Evolutionary conservation across 2,888 invertebrate genomes (phyloP), one percentile per base, ranked within the genome.

Genomic region (Xestia c-nigrum): DNA sequence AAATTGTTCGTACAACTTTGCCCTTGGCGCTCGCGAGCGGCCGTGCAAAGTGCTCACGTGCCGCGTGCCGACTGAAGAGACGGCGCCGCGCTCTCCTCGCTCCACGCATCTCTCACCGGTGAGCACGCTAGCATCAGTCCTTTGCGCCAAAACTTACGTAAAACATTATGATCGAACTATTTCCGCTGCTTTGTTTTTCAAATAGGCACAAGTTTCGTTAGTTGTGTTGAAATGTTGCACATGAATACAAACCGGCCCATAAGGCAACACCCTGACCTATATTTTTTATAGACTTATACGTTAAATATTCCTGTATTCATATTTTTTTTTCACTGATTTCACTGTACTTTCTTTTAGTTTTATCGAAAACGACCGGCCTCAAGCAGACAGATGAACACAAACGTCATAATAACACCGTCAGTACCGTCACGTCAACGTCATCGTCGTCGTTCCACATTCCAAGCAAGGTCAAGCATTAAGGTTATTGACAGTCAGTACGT

Each of bases 11-110:
- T 76, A 70, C 63, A 77, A 82, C 76, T 72, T 84, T 85, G 85
- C 64, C 80, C 83, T 88, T 88, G 83, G 59, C 66, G 47, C 71
- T 76, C 43, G 59, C 64, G 74, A 87, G 83, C 83, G 67, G 73
- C 74, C 85, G 79, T 81, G 76, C 61, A 24, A 61, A 66, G 76
- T 64, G 76, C 43, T 78, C 80, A 80, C 75, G 76, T 83, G 81
- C 52, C 74, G 78, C 76, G 70, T 40, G 78, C 75, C 70, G 76
- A 88, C 85, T 89, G 81, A 61, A 63, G 73, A 61, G 24, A 55
- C 66, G 46, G 59, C 68, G n/a, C 47, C 67, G 47, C 72, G 16
- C 72, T 75, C 57, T 67, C 24, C 50, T 71, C 57, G 19, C 46
- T 83, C 61, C 46, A 59, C 61, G 38, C 86, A 84, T 84, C 46